Base-by-base conservation (phyloP, 2,113 vertebrate species). In the Cyanoramphus novaezelandiae region DNA sequence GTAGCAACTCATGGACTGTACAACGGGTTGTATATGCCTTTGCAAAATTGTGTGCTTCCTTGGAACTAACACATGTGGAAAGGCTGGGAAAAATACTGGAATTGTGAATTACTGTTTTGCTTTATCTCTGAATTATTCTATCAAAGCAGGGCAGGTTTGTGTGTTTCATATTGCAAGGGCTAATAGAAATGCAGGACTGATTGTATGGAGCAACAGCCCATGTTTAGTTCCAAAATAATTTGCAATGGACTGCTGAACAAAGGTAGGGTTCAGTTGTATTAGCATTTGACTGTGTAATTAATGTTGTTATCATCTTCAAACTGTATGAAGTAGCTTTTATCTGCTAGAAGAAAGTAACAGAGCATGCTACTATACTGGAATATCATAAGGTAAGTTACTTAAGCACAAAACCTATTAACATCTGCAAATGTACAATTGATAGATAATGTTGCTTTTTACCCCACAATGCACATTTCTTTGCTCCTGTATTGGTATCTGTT, bases 271-370 rank as follows among this genome's bases (percentile, higher is more conserved):
- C 71, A 68, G n/a, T 55, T 81, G 11, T 82, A 78, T 77, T 84
- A 76, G 35, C 27, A 37, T 81, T 92, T 90, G 82, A 63, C 63
- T 94, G 23, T 35, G 25, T 90, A 93, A 93, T 92, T 96, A 75
- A 71, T 86, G n/a, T 21, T 82, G 67, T 71, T 43, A 24, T 82
- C 47, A 70, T 67, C 44, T 82, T 94, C 37, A 41, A 89, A 55
- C 31, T 57, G 52, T 63, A 29, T 81, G 63, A 90, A 82, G 60
- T 35, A 77, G 60, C 29, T 80, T 91, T 80, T 81, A 33, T 67
- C 29, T 82, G 25, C 68, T 88, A 79, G 59, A 41, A 1, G 4
- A 72, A 57, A 94, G 88, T 50, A 78, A 52, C 37, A 72, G 46
- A 74, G 10, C 8, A 11, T 43, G 27, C 68, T 86, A 17, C 25